Percentiles rank a stretch among this genome's conserved stretches.
Evolutionary conservation across 1,140 invertebrate species (phyloP).

Genomic region (Octopus sinensis): DNA sequence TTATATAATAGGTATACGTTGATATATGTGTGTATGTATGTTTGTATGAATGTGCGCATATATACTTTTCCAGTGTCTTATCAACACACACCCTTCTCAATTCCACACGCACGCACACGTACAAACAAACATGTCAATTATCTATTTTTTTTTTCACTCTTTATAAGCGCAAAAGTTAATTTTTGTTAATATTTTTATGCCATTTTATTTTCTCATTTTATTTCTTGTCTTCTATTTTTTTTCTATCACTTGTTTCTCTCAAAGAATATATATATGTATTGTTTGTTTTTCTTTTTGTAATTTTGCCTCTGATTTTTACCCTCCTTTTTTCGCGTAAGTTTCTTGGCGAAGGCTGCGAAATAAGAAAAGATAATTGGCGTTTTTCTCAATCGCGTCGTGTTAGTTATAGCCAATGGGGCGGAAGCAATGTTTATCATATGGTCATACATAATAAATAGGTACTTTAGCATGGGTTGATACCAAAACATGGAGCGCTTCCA

Average conservation of each 20-base stretch:
- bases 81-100: not conserved
- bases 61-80: not conserved
- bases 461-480: conserved; percentile 11
- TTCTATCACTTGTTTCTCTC: not conserved
- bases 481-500: conserved; percentile 13
- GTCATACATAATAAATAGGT: conserved; percentile 17
- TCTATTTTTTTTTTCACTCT: not conserved
- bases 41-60: not conserved
- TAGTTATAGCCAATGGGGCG: conserved; percentile 13
- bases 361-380: conserved; percentile 7
- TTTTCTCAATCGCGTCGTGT: conserved; percentile 10
- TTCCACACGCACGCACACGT: not conserved
- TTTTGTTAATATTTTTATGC: not conserved
- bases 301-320: not conserved
- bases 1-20: not conserved
- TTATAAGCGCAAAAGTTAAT: not conserved
- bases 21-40: not conserved
- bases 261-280: not conserved
- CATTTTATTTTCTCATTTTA: not conserved
- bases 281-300: not conserved
- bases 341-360: not conserved
- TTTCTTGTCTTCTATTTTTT: not conserved
- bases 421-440: conserved; percentile 15
- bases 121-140: not conserved
- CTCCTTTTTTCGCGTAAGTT: not conserved